A percentile compares a stretch with the other conserved stretches of the same genome.
These are phyloP conservation scores for Choloepus didactylus DNA, from an alignment of 2,797 vertebrate species.

Conservation along the genomic window DNA sequence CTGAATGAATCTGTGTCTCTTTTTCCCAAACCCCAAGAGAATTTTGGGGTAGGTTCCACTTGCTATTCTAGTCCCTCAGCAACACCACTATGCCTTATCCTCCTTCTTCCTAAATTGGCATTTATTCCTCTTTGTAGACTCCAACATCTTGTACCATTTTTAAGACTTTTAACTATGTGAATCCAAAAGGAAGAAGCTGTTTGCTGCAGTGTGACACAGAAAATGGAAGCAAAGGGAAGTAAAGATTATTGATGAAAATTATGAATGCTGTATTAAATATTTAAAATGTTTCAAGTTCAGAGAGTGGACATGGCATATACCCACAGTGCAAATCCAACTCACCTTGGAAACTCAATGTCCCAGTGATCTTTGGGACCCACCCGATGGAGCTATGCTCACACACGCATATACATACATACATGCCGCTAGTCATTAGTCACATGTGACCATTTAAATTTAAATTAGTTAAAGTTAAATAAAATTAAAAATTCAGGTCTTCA, in stretches of 20 bases:
- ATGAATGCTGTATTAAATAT: background rate
- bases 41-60: conserved; percentile 17
- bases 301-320: background rate
- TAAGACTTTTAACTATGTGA: conserved; percentile 26
- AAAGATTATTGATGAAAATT: conserved; percentile 20
- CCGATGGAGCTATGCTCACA: background rate
- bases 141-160: background rate
- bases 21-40: background rate
- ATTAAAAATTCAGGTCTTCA: background rate
- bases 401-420: too few relatives aligned
- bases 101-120: background rate
- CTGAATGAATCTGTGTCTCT: conserved; percentile 45
- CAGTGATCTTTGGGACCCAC: background rate
- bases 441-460: conserved; percentile 12
- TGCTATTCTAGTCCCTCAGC: background rate
- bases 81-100: background rate
- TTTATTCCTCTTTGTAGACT: background rate
- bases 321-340: background rate
- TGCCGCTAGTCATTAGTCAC: background rate
- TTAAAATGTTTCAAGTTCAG: background rate
- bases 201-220: background rate
- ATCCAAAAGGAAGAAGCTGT: conserved; percentile 29
- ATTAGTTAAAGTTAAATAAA: conserved; percentile 16
- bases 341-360: background rate
- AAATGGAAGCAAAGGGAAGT: background rate